Percentiles rank a stretch among this genome's conserved stretches.
Conservation (phyloP, 2,888 invertebrate genomes). For the Sarcophaga carnaria region DNA sequence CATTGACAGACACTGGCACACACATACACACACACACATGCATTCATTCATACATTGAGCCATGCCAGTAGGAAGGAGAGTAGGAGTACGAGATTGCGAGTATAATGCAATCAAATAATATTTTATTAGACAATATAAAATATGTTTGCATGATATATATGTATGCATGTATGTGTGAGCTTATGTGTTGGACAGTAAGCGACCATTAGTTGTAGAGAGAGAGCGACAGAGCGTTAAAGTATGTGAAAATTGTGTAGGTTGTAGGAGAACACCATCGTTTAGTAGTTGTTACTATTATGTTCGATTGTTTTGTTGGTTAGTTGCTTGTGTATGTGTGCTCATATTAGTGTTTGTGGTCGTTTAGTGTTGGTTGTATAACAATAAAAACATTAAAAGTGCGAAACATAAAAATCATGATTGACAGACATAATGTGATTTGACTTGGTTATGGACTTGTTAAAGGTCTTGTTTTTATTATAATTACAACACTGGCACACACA, state of each 20-base stretch:
- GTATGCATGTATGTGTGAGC: background rate
- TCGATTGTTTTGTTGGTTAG: background rate
- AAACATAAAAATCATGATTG: conserved; percentile 58
- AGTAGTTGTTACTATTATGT: background rate
- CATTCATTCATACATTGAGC: background rate
- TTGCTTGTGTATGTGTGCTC: background rate
- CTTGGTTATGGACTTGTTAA: conserved; percentile 32
- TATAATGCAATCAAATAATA: background rate
- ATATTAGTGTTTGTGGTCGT: background rate
- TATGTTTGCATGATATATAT: background rate
- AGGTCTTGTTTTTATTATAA: background rate
- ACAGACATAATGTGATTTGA: conserved; percentile 64
- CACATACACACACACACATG: background rate
- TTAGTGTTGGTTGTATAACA: background rate
- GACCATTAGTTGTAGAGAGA: background rate
- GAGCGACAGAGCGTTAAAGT: background rate
- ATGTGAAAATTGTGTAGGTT: background rate
- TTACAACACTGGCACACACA: background rate
- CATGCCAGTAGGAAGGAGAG: background rate
- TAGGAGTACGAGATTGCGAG: no score
- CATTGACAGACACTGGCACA: background rate
- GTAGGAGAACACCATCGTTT: background rate
- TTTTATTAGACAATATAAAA: background rate
- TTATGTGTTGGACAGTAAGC: background rate
- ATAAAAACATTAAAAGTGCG: background rate